Conservation (phyloP, 1,140 invertebrate genomes). For the Micrasema minimum region DNA sequence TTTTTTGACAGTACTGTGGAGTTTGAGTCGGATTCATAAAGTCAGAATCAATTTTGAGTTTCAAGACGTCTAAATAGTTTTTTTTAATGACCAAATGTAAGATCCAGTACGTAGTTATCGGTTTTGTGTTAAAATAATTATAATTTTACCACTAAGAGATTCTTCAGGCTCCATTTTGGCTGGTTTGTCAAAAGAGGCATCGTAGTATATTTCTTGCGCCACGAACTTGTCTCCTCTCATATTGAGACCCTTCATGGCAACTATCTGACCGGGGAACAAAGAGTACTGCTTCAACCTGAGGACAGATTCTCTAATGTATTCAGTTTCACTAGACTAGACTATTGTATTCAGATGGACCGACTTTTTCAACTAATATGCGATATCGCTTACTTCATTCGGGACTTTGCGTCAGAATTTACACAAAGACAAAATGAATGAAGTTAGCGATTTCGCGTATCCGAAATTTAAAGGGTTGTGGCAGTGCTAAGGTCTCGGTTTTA, state of each 20-base stretch:
- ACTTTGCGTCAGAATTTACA: not conserved
- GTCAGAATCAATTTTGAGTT: too few relatives aligned
- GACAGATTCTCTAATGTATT: not conserved
- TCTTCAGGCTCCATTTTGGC: slow-evolving; percentile 33
- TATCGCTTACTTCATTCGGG: not conserved
- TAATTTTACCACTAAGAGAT: slow-evolving; percentile 40
- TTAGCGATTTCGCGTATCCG: not conserved
- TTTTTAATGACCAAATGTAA: too few relatives aligned
- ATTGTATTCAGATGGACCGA: not conserved
- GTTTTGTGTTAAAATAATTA: too few relatives aligned
- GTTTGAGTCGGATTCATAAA: too few relatives aligned
- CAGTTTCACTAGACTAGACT: not conserved
- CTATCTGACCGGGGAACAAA: slow-evolving; percentile 87
- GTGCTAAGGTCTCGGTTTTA: too few relatives aligned
- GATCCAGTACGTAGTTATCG: too few relatives aligned
- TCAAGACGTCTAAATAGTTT: too few relatives aligned
- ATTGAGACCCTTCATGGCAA: slow-evolving; percentile 79
- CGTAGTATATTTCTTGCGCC: slow-evolving; percentile 73
- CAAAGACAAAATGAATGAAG: too few relatives aligned
- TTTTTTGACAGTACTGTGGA: too few relatives aligned
- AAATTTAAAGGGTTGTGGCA: too few relatives aligned
- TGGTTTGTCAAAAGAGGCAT: slow-evolving; percentile 56
- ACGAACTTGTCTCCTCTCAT: slow-evolving; percentile 74
- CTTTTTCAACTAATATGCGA: not conserved
- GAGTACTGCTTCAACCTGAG: slow-evolving; percentile 74